Percentiles rank a stretch among this genome's conserved stretches.
Evolutionary conservation across 35 echinoderm and acorn worm genomes (phyloP).

Genomic region (Ophioderma brevispina): DNA sequence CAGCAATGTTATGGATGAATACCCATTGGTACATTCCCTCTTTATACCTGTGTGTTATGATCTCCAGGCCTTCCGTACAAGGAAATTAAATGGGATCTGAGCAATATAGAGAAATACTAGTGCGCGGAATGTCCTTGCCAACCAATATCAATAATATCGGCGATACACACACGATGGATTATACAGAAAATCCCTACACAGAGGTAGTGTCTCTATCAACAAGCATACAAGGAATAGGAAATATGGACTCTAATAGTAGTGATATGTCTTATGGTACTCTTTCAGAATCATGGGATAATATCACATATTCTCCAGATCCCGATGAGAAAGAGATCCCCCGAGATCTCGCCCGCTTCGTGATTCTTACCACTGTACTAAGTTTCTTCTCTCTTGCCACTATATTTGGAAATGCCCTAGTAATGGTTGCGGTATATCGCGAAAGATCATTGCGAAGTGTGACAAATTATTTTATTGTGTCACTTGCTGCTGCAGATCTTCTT

Average conservation of each 20-base stretch:
- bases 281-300: background rate
- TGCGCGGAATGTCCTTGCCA: background rate
- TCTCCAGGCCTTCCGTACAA: background rate
- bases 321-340: background rate
- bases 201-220: background rate
- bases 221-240: background rate
- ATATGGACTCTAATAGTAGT: background rate
- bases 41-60: background rate
- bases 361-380: background rate
- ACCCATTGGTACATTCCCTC: background rate
- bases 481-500: slow-evolving; percentile 74
- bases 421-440: slow-evolving; percentile 69
- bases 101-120: background rate
- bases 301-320: background rate
- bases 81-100: background rate
- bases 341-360: background rate
- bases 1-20: background rate
- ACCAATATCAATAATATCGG: background rate
- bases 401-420: slow-evolving; percentile 80
- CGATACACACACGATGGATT: background rate
- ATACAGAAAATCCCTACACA: background rate
- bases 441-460: slow-evolving; percentile 54
- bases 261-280: background rate
- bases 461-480: slow-evolving; percentile 70
- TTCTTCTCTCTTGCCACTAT: slow-evolving; percentile 41